phyloP scores from a whole-genome alignment of 2,888 invertebrate genomes.

The Microctonus brassicae region DNA sequence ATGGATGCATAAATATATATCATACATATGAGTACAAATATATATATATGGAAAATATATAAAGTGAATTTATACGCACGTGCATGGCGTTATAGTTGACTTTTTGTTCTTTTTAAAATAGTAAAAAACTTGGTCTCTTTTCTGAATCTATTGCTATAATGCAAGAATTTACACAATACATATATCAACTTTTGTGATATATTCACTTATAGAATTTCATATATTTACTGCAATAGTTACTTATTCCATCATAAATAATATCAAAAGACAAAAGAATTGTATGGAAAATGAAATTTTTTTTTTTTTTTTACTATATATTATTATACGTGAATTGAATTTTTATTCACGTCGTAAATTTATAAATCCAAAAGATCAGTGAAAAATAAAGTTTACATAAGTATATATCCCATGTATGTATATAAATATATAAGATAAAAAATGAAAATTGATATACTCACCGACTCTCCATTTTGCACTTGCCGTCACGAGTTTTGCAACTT shows the following conservation, averaged over 20 bases:
- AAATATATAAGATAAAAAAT: not conserved
- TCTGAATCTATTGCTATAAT: not conserved
- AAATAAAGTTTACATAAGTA: too few species aligned
- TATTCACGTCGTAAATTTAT: constrained; percentile 11
- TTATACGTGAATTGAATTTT: constrained; percentile 21
- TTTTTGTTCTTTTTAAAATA: constrained; percentile 5
- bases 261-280: not conserved
- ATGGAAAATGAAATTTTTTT: not conserved
- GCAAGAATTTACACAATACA: not conserved
- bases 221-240: not conserved
- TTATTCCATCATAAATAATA: not conserved
- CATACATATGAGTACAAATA: not conserved
- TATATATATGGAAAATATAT: constrained; percentile 3
- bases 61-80: constrained; percentile 7
- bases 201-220: not conserved
- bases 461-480: constrained; percentile 90
- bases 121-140: not conserved
- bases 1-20: too few species aligned
- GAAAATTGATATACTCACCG: constrained; percentile 75
- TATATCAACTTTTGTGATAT: constrained; percentile 19
- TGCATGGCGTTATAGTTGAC: not conserved
- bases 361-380: not conserved
- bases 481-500: constrained; percentile 88
- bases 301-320: too few species aligned
- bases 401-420: not conserved